Percentiles rank a stretch among this genome's conserved stretches.
Evolutionary conservation across 1,140 invertebrate species (phyloP).

Genomic region (Trachymyrmex cornetzi): DNA sequence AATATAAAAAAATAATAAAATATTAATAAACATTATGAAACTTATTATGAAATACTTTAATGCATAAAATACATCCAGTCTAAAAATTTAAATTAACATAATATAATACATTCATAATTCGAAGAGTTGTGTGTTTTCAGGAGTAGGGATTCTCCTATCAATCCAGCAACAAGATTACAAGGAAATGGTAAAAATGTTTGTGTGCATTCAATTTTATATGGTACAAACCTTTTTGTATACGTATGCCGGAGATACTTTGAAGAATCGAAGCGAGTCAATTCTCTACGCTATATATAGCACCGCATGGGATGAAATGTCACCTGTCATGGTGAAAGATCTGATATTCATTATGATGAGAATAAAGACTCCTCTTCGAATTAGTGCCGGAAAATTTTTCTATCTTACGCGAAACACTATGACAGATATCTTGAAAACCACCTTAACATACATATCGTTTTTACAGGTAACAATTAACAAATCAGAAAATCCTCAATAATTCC

Average conservation of each 20-base stretch:
- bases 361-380: slow-evolving; percentile 65
- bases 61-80: neutral
- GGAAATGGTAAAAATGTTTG: slow-evolving; percentile 32
- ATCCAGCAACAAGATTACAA: slow-evolving; percentile 23
- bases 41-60: neutral
- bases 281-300: slow-evolving; percentile 55
- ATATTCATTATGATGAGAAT: slow-evolving; percentile 73
- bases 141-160: slow-evolving; percentile 1
- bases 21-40: neutral
- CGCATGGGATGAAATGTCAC: slow-evolving; percentile 72
- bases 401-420: slow-evolving; percentile 75
- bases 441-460: slow-evolving; percentile 76
- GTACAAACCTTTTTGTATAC: slow-evolving; percentile 73
- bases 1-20: slow-evolving; percentile 14
- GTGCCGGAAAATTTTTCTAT: slow-evolving; percentile 70
- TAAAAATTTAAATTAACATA: neutral
- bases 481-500: neutral
- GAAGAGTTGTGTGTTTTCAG: slow-evolving; percentile 30
- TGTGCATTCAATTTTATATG: slow-evolving; percentile 24
- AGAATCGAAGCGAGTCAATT: slow-evolving; percentile 53
- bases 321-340: slow-evolving; percentile 58
- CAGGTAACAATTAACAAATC: slow-evolving; percentile 39
- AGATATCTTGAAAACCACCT: slow-evolving; percentile 71
- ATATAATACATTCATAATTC: neutral
- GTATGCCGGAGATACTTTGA: slow-evolving; percentile 73